These are phyloP conservation scores for Sitodiplosis mosellana DNA, from an alignment of 1,140 invertebrate species.

Conservation along the genomic window DNA sequence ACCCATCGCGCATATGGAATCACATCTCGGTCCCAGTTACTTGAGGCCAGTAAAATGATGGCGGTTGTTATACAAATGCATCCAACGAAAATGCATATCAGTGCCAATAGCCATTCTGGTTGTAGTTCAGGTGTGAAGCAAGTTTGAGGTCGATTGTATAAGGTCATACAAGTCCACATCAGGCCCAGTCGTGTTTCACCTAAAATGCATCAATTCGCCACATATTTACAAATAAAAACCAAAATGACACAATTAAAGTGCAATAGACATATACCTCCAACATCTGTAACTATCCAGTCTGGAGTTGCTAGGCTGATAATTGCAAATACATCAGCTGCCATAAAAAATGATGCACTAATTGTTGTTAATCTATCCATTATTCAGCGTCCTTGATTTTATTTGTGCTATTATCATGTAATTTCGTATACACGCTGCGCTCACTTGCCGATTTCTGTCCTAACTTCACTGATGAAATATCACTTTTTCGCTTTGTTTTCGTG, in stretches of 20 bases:
- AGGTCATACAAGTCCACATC: slow-evolving; percentile 84
- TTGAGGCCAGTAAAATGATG: slow-evolving; percentile 67
- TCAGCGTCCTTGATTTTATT: neutral
- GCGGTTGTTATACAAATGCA: slow-evolving; percentile 86
- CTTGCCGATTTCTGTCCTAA: too few species aligned
- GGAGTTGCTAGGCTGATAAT: slow-evolving; percentile 84
- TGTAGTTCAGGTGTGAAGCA: slow-evolving; percentile 75
- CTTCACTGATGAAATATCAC: too few species aligned
- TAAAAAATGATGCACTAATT: slow-evolving; percentile 79
- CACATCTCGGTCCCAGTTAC: slow-evolving; percentile 79
- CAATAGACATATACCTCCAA: slow-evolving; percentile 46
- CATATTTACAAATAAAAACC: neutral
- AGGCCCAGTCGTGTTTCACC: slow-evolving; percentile 76
- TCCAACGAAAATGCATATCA: slow-evolving; percentile 81
- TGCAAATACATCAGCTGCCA: slow-evolving; percentile 84
- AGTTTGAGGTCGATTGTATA: slow-evolving; percentile 72
- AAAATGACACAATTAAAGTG: neutral
- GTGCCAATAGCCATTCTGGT: slow-evolving; percentile 75
- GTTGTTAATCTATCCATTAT: slow-evolving; percentile 80
- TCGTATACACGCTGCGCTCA: too few species aligned
- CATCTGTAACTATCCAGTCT: slow-evolving; percentile 90
- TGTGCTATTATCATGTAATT: too few species aligned
- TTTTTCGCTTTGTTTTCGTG: too few species aligned
- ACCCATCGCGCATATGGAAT: slow-evolving; percentile 87
- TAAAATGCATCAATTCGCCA: slow-evolving; percentile 22